Base-by-base conservation (phyloP, 2,888 invertebrate genomes). In the Linnaemya tessellans region DNA sequence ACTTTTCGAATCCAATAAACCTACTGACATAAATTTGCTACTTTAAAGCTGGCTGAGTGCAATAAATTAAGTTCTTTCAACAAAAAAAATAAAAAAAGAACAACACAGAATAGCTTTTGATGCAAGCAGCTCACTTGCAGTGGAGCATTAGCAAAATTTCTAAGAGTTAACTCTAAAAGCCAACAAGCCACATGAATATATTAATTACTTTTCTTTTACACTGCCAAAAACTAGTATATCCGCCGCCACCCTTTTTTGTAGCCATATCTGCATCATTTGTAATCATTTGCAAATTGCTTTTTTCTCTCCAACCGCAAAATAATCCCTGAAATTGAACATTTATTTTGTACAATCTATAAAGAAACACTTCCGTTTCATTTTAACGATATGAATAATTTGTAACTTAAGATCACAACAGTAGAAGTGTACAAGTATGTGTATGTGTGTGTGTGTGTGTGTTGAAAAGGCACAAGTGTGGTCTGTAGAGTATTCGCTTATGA, bases 321-420 rank as follows among this genome's bases (percentile, higher is more conserved):
- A 81, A 81, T 81, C 68, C 82, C 35, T 70, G 56, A 82, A 82
- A 77, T 70, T 70, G 70, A 82, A 65, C 62, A 77, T 77, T 65
- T 80, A 73, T 80, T 82, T 70, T 56, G 70, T 60, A 64, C 70
- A 77, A 80, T 73, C 68, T 73, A 74, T 70, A 75, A 43, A 70
- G 56, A 68, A 78, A 67, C 46, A 77, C 71, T 80, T 78, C 80
- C 80, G 70, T 41, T 80, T 65, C 49, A 60, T 80, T 65, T 77
- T 43, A 75, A 75, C 74, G 75, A 80, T 80, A 77, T 84, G 84
- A 80, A 75, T 80, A 77, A 80, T 84, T 60, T 81, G n/a, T 11
- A 79, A 49, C 65, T 73, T 58, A 64, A 71, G 46, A 64, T 64
- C 64, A 43, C 35, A 43, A 22, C 41, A 7, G 3, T 20, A 5